Conservation (phyloP, 2,888 invertebrate species). For the Oscheius sp. region DNA sequence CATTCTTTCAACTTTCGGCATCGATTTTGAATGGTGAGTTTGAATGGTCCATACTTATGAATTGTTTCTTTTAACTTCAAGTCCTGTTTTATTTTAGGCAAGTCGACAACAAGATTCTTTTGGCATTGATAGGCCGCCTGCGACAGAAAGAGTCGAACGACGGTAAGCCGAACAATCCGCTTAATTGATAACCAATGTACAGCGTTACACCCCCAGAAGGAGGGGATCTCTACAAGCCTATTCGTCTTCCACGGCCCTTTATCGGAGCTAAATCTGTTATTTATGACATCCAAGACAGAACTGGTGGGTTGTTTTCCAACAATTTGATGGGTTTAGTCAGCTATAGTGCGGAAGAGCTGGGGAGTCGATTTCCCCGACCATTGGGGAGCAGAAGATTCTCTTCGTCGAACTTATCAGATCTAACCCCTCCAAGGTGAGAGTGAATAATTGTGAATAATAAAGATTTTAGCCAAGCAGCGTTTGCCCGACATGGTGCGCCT, state of each 20-base stretch:
- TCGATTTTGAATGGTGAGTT: slow-evolving; percentile 10
- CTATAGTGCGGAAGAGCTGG: background rate
- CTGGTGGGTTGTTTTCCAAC: background rate
- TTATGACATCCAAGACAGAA: slow-evolving; percentile 16
- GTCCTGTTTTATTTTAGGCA: background rate
- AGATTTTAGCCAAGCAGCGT: background rate
- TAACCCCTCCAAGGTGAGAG: slow-evolving; percentile 14
- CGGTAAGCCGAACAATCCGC: slow-evolving; percentile 12
- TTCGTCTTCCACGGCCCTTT: slow-evolving; percentile 8
- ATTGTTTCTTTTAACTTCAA: no score
- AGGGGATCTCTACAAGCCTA: slow-evolving; percentile 14
- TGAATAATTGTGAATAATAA: background rate
- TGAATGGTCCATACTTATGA: background rate
- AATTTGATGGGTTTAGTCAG: background rate
- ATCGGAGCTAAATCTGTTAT: slow-evolving; percentile 12
- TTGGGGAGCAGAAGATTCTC: slow-evolving; percentile 14
- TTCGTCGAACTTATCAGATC: background rate
- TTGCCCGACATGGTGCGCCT: background rate
- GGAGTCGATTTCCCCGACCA: background rate
- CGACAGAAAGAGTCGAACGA: background rate
- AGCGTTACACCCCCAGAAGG: slow-evolving; percentile 20
- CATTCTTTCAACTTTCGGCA: background rate
- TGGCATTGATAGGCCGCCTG: slow-evolving; percentile 13
- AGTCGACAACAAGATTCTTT: slow-evolving; percentile 10
- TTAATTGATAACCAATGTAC: slow-evolving; percentile 4